Evolutionary conservation across 2,797 vertebrate species (phyloP).

Genomic region (Parauchenoglanis ngamensis): DNA sequence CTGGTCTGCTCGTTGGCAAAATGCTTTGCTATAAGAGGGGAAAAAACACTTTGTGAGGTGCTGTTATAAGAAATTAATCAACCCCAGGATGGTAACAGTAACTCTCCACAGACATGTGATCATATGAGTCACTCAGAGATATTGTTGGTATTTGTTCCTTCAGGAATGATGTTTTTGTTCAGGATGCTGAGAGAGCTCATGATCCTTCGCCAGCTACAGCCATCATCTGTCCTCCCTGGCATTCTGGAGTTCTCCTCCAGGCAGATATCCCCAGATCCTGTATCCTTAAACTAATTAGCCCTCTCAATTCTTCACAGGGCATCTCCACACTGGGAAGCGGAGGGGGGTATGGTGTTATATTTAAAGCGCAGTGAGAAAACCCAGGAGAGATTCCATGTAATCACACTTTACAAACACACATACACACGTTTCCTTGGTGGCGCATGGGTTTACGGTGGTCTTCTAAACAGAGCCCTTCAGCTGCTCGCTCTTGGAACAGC

Average conservation of each 20-base stretch:
- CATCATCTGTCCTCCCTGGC: slow-evolving; percentile 15
- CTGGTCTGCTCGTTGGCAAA: not conserved
- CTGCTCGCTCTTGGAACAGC: slow-evolving; percentile 17
- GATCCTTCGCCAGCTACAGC: not conserved
- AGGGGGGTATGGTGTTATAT: slow-evolving; percentile 36
- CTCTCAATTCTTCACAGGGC: slow-evolving; percentile 53
- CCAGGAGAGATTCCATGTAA: slow-evolving; percentile 36
- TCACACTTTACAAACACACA: slow-evolving; percentile 37
- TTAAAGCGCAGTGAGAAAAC: slow-evolving; percentile 53
- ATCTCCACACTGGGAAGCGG: slow-evolving; percentile 30
- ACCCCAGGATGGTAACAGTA: not conserved
- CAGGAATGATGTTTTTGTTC: slow-evolving; percentile 23
- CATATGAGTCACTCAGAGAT: slow-evolving; percentile 7
- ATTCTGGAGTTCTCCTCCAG: slow-evolving; percentile 45
- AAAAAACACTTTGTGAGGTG: not conserved
- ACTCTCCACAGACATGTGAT: slow-evolving; percentile 2
- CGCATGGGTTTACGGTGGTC: slow-evolving; percentile 11
- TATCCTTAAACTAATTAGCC: slow-evolving; percentile 53
- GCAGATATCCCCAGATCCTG: slow-evolving; percentile 58
- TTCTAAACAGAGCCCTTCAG: slow-evolving; percentile 33
- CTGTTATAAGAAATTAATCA: not conserved
- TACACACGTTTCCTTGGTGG: slow-evolving; percentile 28
- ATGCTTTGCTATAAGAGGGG: not conserved
- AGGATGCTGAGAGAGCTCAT: not conserved
- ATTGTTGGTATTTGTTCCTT: slow-evolving; percentile 7